These are phyloP conservation scores for Alviniconcha strummeri DNA, from an alignment of 2,888 invertebrate species.

Conservation along the genomic window DNA sequence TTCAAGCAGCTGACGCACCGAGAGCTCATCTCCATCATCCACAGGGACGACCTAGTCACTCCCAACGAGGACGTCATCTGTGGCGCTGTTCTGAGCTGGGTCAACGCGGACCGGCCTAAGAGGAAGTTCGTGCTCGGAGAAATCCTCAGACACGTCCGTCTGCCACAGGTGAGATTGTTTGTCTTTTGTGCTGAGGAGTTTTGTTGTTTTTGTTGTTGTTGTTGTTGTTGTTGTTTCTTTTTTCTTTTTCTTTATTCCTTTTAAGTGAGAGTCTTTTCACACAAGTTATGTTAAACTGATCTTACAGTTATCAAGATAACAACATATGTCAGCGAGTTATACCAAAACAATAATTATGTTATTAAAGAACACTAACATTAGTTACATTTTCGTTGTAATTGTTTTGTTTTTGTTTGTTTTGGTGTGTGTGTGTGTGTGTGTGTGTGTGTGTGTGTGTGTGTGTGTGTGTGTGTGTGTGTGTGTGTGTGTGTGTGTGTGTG, in stretches of 20 bases:
- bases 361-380: too few species aligned
- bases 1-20: conserved; percentile 35
- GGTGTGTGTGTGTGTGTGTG: conserved; percentile 2
- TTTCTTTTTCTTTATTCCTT: too few species aligned
- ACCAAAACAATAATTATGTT: too few species aligned
- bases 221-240: too few species aligned
- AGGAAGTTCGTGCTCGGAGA: conserved; percentile 45
- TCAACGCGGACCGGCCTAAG: conserved; percentile 43
- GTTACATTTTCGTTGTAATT: too few species aligned
- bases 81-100: conserved; percentile 52
- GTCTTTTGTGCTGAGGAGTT: neutral
- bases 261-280: too few species aligned
- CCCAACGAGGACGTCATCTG: conserved; percentile 51
- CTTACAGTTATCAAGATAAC: too few species aligned
- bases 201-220: too few species aligned
- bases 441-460: neutral
- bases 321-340: too few species aligned
- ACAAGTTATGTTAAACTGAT: too few species aligned
- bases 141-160: conserved; percentile 48
- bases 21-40: conserved; percentile 50
- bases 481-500: conserved; percentile 16
- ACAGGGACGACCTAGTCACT: conserved; percentile 43
- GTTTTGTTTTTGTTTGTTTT: neutral
- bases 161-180: conserved; percentile 37
- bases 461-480: conserved; percentile 3